Conservation (phyloP, 2,888 invertebrate species). For the Caenorhabditis macrosperma region DNA sequence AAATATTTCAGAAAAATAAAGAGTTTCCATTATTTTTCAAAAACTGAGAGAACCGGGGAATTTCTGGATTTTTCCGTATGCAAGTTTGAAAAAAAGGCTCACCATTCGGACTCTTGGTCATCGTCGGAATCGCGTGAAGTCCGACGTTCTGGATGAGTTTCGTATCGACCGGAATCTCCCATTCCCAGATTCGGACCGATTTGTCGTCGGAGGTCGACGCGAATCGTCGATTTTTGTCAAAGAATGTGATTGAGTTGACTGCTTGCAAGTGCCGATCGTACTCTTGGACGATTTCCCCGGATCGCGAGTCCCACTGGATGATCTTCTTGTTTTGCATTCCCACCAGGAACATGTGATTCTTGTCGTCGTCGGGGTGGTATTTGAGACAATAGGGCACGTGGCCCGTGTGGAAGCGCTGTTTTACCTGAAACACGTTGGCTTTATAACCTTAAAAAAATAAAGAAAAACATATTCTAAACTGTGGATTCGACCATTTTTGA, state of each 20-base stretch:
- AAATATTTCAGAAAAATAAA: too few species aligned
- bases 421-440: constrained; percentile 82
- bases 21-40: neutral
- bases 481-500: too few species aligned
- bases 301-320: constrained; percentile 97
- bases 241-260: constrained; percentile 98
- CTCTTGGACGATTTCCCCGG: constrained; percentile 91
- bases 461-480: too few species aligned
- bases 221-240: constrained; percentile 97
- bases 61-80: neutral
- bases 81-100: constrained; percentile 51
- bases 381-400: constrained; percentile 98
- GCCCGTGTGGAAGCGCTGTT: constrained; percentile 89
- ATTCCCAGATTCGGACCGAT: constrained; percentile 98
- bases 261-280: constrained; percentile 98
- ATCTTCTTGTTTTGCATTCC: constrained; percentile 99
- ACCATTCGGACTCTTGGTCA: constrained; percentile 93
- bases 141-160: constrained; percentile 99
- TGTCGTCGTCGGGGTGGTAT: constrained; percentile 96
- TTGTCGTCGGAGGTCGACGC: constrained; percentile 99
- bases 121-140: constrained; percentile 99
- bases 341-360: constrained; percentile 93
- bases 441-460: too few species aligned
- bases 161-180: constrained; percentile 94
- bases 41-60: constrained; percentile 1